phyloP scores from a whole-genome alignment of 2,888 invertebrate species.

The Phaedon cochleariae region DNA sequence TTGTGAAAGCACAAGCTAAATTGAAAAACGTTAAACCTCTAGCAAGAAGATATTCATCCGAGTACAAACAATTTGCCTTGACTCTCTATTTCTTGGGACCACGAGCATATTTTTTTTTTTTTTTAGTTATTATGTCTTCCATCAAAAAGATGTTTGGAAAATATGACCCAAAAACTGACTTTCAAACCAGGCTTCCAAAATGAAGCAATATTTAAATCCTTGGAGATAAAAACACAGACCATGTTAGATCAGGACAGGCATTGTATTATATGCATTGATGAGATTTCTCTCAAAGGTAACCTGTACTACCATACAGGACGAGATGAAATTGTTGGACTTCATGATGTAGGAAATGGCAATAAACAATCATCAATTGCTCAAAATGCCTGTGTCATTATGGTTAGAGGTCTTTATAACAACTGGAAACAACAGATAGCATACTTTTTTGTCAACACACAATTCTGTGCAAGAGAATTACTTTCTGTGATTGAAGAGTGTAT shows the following conservation, averaged over 20 bases:
- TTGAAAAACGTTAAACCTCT: constrained; percentile 8
- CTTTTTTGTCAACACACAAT: constrained; percentile 13
- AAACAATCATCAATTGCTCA: background rate
- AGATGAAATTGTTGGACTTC: constrained; percentile 20
- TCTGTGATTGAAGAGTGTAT: constrained; percentile 14
- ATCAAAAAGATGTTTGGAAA: constrained; percentile 9
- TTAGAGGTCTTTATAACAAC: constrained; percentile 5
- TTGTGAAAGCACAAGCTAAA: constrained; percentile 16
- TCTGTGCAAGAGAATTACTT: constrained; percentile 6
- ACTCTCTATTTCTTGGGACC: constrained; percentile 24
- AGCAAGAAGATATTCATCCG: constrained; percentile 19
- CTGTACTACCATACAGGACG: constrained; percentile 20
- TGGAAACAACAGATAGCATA: constrained; percentile 24
- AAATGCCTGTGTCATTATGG: constrained; percentile 20
- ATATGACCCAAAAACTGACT: constrained; percentile 6
- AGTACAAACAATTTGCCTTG: constrained; percentile 23
- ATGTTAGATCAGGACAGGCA: constrained; percentile 20
- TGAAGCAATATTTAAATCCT: constrained; percentile 18
- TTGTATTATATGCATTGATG: constrained; percentile 25
- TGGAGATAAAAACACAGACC: constrained; percentile 3
- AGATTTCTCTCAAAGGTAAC: constrained; percentile 19
- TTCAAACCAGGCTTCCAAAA: constrained; percentile 15
- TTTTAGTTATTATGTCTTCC: constrained; percentile 19
- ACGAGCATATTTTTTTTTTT: constrained; percentile 18
- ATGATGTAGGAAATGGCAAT: background rate